Evolutionary conservation across 2,113 vertebrate species (phyloP).

Genomic region (Anguilla japonica): DNA sequence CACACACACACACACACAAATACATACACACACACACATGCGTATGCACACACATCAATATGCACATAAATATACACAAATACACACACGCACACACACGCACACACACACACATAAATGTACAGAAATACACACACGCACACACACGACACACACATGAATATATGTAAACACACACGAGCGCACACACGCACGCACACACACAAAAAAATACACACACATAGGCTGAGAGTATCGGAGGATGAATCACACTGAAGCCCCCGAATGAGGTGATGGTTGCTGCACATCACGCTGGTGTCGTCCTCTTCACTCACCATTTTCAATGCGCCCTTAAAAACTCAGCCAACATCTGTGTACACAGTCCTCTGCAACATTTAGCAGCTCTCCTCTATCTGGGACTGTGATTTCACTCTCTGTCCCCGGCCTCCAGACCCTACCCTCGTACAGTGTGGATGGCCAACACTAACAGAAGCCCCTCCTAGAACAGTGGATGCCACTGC

Average conservation of each 20-base stretch:
- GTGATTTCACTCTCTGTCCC: neutral
- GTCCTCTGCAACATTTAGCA: neutral
- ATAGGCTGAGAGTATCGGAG: neutral
- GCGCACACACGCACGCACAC: neutral
- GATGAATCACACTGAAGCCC: neutral
- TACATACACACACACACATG: too few species aligned
- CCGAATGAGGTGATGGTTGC: neutral
- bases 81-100: too few species aligned
- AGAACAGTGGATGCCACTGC: neutral
- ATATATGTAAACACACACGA: neutral
- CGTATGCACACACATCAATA: neutral
- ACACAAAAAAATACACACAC: constrained; percentile 34
- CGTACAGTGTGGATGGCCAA: neutral
- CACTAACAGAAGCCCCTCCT: neutral
- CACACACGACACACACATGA: too few species aligned
- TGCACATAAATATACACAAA: neutral
- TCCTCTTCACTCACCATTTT: neutral
- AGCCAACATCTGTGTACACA: neutral
- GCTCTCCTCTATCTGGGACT: neutral
- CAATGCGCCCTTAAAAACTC: neutral
- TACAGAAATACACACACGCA: neutral
- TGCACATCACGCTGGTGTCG: neutral
- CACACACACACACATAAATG: neutral
- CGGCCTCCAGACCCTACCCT: neutral
- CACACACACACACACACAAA: too few species aligned